Conservation (phyloP, 2,888 invertebrate genomes). For the Volucella inflata region DNA sequence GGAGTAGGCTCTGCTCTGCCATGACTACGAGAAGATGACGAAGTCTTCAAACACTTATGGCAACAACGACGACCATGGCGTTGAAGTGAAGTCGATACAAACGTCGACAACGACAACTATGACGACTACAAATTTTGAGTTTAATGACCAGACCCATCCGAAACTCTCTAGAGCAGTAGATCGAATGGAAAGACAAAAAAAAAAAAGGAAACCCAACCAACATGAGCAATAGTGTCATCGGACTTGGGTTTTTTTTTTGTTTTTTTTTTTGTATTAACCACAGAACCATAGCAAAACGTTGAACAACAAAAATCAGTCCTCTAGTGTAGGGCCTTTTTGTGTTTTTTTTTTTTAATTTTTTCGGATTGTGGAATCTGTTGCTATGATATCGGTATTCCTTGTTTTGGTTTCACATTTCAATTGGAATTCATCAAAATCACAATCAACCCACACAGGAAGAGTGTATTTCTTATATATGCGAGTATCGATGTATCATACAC, state of each 20-base stretch:
- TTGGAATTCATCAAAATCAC: conserved; percentile 41
- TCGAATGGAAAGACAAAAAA: background rate
- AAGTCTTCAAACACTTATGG: background rate
- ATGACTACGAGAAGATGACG: conserved; percentile 15
- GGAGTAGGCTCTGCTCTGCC: conserved; percentile 1
- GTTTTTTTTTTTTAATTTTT: background rate
- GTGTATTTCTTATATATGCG: conserved; percentile 13
- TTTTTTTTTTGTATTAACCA: conserved; percentile 17
- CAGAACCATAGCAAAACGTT: conserved; percentile 2
- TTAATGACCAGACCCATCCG: conserved; percentile 31
- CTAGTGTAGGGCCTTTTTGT: background rate
- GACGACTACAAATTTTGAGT: conserved; percentile 21
- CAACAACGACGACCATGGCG: background rate
- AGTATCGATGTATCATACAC: too few relatives aligned
- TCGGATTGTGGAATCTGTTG: background rate
- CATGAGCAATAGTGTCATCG: conserved; percentile 21
- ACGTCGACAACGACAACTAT: background rate
- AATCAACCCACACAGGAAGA: conserved; percentile 33
- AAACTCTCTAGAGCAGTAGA: conserved; percentile 14
- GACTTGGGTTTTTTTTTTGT: conserved; percentile 15
- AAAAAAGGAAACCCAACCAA: conserved; percentile 23
- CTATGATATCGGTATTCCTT: conserved; percentile 42
- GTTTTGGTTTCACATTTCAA: conserved; percentile 50
- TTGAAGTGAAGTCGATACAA: background rate
- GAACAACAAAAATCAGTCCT: conserved; percentile 36